Percentiles rank a stretch among this genome's conserved stretches.
phyloP scores from a whole-genome alignment of 35 echinoderm and acorn worm species.

The Holothuria glaberrima region DNA sequence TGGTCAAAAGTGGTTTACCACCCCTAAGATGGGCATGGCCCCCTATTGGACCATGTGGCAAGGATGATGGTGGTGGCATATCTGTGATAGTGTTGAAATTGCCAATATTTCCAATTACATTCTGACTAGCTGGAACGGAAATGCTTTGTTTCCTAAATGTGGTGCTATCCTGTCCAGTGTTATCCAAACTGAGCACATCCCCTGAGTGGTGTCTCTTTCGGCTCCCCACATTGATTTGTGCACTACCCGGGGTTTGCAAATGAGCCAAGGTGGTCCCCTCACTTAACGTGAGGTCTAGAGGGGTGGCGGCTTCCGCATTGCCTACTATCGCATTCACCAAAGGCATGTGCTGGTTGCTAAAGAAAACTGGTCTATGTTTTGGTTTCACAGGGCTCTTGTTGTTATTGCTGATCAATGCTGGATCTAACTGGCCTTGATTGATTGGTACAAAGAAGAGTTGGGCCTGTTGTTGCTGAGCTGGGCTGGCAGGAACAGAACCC shows the following conservation, averaged over 20 bases:
- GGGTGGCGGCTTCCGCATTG: not conserved
- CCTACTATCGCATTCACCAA: not conserved
- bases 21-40: not conserved
- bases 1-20: constrained; percentile 23
- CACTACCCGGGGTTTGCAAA: not conserved
- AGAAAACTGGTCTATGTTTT: constrained; percentile 39
- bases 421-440: constrained; percentile 49
- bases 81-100: constrained; percentile 40
- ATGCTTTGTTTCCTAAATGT: not conserved
- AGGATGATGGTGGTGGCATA: constrained; percentile 45
- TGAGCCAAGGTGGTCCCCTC: not conserved
- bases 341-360: constrained; percentile 9
- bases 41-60: constrained; percentile 7
- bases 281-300: constrained; percentile 7
- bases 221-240: not conserved
- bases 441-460: constrained; percentile 51
- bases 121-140: not conserved
- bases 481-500: constrained; percentile 51
- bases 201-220: constrained; percentile 54
- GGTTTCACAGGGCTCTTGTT: constrained; percentile 61
- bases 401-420: constrained; percentile 42
- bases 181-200: constrained; percentile 2
- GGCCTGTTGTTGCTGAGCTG: not conserved
- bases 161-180: not conserved
- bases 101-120: not conserved